Base-by-base conservation (phyloP, 2,888 invertebrate species). In the Synergus japonicus region DNA sequence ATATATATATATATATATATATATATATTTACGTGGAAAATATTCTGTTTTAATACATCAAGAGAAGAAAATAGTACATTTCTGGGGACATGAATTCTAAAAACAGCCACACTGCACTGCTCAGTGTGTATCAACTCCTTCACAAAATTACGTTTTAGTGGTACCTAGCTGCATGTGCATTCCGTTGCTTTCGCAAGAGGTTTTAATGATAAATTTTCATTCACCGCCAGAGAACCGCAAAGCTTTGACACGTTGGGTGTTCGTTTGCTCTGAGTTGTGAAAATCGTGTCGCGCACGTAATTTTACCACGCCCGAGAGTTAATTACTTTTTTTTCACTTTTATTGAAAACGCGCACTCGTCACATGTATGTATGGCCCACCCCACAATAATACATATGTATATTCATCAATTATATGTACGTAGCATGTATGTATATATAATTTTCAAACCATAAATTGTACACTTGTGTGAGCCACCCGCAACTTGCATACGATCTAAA, bases 231-330 rank as follows among this genome's bases (percentile, higher is more conserved):
- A 54, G 49, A 69, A 46, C 29, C 49, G 37, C 29, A 69, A 69
- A 69, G 69, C 69, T 69, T 69, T 69, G 69, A 69, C 69, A 69
- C 69, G 49, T 69, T 29, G 69, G 49, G 69, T 69, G 69, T 69
- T 69, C 69, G 69, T 69, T 69, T 69, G 69, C 69, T 46, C 69
- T 15, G 29, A 69, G 29, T 46, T 69, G 69, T 69, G 69, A 49
- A 69, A 69, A 69, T 69, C 13, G 69, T 69, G 69, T 69, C 69
- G 49, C 49, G 69, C 49, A 69, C 69, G 69, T 69, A 54, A 54
- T 69, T 69, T 49, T 69, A 49, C 49, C 69, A 69, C 15, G 49
- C 49, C 46, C 69, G 49, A 69, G 69, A 69, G 69, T 69, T 69
- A 69, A 49, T 69, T 69, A 49, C 46, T 67, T 69, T 54, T 54